Conservation (phyloP, 64 coral and sea anemone genomes). For the Trachythela sp. region DNA sequence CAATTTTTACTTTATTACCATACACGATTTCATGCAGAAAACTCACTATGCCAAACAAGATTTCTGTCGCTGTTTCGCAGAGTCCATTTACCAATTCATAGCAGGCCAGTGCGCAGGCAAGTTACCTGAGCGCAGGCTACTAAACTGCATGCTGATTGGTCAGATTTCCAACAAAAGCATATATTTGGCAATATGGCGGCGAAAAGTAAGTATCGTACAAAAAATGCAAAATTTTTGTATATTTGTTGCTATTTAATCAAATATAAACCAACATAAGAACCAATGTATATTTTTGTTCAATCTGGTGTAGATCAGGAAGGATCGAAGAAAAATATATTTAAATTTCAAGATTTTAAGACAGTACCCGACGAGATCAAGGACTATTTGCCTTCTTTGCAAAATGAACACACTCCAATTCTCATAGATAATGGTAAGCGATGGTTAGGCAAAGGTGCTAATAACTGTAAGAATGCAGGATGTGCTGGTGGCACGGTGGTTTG, state of each 20-base stretch:
- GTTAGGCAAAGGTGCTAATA: too few relatives aligned
- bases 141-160: background rate
- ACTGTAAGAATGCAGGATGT: too few relatives aligned
- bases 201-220: constrained; percentile 2
- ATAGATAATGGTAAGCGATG: constrained; percentile 84
- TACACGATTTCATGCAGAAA: too few relatives aligned
- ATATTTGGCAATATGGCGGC: constrained; percentile 52
- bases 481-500: too few relatives aligned
- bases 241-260: background rate
- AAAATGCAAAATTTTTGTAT: too few relatives aligned
- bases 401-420: constrained; percentile 68
- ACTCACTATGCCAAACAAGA: too few relatives aligned
- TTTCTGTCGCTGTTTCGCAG: too few relatives aligned
- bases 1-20: too few relatives aligned
- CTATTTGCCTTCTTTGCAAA: constrained; percentile 57
- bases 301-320: background rate
- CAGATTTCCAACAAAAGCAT: background rate
- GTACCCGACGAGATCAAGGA: constrained; percentile 70
- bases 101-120: too few relatives aligned
- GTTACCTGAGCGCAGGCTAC: too few relatives aligned
- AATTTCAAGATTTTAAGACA: constrained; percentile 74
- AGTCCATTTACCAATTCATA: too few relatives aligned
- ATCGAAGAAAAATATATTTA: constrained; percentile 38
- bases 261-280: constrained; percentile 25
- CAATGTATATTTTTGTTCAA: background rate